Conservation (phyloP, 1,140 invertebrate genomes). For the Formica selysi region DNA sequence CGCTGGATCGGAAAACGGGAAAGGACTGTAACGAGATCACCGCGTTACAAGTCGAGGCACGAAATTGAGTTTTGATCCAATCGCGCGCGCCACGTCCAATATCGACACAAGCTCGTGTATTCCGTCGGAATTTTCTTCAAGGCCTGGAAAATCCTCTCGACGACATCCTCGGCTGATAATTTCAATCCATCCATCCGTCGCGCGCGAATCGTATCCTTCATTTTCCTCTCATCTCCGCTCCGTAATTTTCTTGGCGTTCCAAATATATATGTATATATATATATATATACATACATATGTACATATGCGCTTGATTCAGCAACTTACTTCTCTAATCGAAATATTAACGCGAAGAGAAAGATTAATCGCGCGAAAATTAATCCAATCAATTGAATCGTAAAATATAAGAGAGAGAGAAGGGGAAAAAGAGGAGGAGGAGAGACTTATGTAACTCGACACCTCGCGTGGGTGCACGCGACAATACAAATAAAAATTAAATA, state of each 20-base stretch:
- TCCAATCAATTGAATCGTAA: no score
- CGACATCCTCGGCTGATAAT: conserved; percentile 13
- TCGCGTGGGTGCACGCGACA: background rate
- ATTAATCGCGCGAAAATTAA: background rate
- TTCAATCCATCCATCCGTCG: conserved; percentile 13
- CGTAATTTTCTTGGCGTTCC: background rate
- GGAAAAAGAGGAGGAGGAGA: no score
- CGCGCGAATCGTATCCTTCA: background rate
- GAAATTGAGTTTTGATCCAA: conserved; percentile 63
- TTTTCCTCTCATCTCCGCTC: background rate
- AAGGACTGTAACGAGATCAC: conserved; percentile 47
- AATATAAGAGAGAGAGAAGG: no score
- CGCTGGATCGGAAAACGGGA: conserved; percentile 28
- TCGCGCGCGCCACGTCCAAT: conserved; percentile 34
- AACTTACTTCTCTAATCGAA: no score
- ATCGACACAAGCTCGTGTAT: background rate
- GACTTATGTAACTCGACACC: background rate
- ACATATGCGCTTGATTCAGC: no score
- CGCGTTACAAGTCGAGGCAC: conserved; percentile 34
- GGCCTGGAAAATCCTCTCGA: background rate
- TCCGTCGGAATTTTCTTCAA: conserved; percentile 22
- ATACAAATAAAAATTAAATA: conserved; percentile 44
- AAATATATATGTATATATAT: background rate
- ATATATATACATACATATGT: no score
- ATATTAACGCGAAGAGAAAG: background rate